Base-by-base conservation (phyloP, 2,888 invertebrate genomes). In the Cryptocephalus primarius region DNA sequence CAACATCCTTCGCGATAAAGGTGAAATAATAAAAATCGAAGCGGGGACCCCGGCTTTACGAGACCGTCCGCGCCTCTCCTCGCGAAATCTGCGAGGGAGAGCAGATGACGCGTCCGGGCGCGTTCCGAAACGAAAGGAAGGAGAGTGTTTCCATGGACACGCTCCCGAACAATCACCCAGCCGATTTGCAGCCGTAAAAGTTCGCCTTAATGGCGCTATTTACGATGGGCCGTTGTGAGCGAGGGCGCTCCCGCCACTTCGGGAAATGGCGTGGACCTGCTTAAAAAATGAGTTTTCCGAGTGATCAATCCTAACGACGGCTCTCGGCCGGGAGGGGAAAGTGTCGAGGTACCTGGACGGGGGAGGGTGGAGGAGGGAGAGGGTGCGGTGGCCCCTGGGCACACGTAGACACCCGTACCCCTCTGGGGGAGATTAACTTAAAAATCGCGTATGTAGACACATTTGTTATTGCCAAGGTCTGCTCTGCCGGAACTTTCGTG, bases 121-220 rank as follows among this genome's bases (percentile, higher is more conserved):
- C 45, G 45, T 45, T 46, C 46, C 50, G 45, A 49, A 56, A 55
- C 58, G 60, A 22, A 22, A 22, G 22, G 22, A 22, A 22, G 22
- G 22, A 22, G 57, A 61, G 63, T 58, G 64, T 64, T 63, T 61
- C 64, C 64, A 64, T 64, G 64, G 62, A 55, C 62, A 63, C 64
- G 60, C 58, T 53, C 52, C 51, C 50, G 51, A 48, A 47, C 50
- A 54, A 50, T 48, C 46, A 39, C 12, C 56, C 58, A 58, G 46
- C 46, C 50, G 45, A 53, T 48, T 51, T 49, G 40, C 46, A 39
- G 49, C 39, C 45, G 44, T 38, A 39, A 41, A 41, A 36, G 34
- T 32, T 34, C 43, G 12, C 38, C 33, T 40, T 47, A 47, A 47
- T 49, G 43, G 47, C 43, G 40, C 44, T 34, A 40, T 43, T 54